A percentile compares a stretch with the other conserved stretches of the same genome.
phyloP scores from a whole-genome alignment of 2,797 vertebrate species.

The Myiotriccus ornatus region DNA sequence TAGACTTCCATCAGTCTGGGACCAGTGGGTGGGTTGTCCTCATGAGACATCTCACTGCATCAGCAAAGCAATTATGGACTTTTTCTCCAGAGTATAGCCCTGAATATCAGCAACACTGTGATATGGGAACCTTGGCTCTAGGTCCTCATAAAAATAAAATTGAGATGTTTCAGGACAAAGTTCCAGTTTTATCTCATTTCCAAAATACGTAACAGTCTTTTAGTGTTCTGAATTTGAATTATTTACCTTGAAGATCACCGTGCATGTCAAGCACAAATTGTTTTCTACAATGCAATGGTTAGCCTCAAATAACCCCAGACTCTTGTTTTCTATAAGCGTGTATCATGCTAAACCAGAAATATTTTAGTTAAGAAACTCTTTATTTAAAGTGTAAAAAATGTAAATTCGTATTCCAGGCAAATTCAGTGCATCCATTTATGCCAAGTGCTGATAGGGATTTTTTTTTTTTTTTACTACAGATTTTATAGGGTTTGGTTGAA shows the following conservation, averaged over 20 bases:
- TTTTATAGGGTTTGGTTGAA: conserved; percentile 25
- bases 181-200: neutral
- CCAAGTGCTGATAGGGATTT: neutral
- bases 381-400: neutral
- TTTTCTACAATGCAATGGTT: neutral
- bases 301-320: neutral
- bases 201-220: neutral
- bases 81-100: neutral
- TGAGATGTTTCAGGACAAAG: neutral
- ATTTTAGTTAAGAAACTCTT: neutral
- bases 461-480: neutral
- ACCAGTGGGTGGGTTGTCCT: neutral
- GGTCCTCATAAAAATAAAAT: neutral
- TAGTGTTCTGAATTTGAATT: neutral
- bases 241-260: neutral
- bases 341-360: neutral
- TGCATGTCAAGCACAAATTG: neutral
- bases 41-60: rapidly evolving
- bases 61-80: neutral
- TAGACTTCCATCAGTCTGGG: neutral
- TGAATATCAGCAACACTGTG: neutral
- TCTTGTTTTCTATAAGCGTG: neutral
- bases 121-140: neutral
- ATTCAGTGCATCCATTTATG: neutral
- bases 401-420: neutral